These are phyloP conservation scores for Palythoa grandis DNA, from an alignment of 92 coral and sea anemone genomes.

Conservation along the genomic window DNA sequence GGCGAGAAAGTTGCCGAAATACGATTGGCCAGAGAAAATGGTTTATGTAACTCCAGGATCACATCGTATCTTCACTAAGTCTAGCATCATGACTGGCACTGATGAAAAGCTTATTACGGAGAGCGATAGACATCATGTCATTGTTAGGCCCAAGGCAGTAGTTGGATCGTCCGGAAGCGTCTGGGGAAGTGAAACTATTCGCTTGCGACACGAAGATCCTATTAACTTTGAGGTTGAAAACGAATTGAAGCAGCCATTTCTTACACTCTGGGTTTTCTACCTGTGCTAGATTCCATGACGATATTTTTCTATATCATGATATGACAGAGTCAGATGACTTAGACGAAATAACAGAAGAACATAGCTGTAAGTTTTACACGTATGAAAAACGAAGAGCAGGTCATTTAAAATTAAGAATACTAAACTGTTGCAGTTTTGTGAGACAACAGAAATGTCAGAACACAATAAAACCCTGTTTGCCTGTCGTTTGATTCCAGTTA, in stretches of 20 bases:
- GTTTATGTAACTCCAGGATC: background rate
- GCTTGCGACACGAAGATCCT: slow-evolving; percentile 29
- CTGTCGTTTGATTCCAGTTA: slow-evolving; percentile 43
- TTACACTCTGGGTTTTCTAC: background rate
- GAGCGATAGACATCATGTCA: background rate
- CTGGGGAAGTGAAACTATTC: slow-evolving; percentile 15
- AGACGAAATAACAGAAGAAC: slow-evolving; percentile 36
- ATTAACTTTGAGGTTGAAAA: background rate
- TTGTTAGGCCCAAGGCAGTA: background rate
- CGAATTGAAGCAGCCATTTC: background rate
- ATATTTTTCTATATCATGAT: slow-evolving; percentile 23
- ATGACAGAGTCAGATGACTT: slow-evolving; percentile 34
- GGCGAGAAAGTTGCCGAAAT: background rate
- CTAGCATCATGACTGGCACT: background rate
- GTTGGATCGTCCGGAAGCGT: background rate
- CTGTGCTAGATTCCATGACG: slow-evolving; percentile 32
- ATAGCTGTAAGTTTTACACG: background rate
- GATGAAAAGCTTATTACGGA: slow-evolving; percentile 20
- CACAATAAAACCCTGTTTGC: slow-evolving; percentile 46
- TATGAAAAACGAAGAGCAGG: slow-evolving; percentile 43
- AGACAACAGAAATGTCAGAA: slow-evolving; percentile 43
- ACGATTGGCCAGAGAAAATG: slow-evolving; percentile 3
- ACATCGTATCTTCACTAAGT: slow-evolving; percentile 12
- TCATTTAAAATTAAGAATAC: slow-evolving; percentile 42
- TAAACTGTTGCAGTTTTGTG: slow-evolving; percentile 44